Evolutionary conservation across 2,113 vertebrate species (phyloP).

Genomic region (Sapajus apella): DNA sequence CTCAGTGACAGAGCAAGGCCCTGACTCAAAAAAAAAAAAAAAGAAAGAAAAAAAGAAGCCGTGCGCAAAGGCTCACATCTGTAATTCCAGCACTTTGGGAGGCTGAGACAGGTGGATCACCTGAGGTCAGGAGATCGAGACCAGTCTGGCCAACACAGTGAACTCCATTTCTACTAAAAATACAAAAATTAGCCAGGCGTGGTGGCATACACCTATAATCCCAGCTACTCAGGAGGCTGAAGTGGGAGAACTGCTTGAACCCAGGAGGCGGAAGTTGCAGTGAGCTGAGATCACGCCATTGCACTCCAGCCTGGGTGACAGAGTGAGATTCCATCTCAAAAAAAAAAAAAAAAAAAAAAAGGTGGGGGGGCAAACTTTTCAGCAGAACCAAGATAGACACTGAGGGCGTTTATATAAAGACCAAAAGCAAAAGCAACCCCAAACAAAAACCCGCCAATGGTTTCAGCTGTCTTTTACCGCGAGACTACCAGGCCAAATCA

Average conservation of each 20-base stretch:
- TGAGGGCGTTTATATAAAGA: slow-evolving; percentile 5
- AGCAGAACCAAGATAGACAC: slow-evolving; percentile 15
- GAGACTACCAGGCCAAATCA: background rate
- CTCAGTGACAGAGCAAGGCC: too few relatives aligned
- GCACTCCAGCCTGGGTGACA: background rate
- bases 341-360: background rate
- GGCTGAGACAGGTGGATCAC: too few relatives aligned
- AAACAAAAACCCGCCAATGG: slow-evolving; percentile 44
- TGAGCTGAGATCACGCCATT: background rate
- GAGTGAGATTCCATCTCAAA: background rate
- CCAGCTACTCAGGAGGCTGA: background rate
- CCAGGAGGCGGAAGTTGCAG: background rate
- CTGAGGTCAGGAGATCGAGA: too few relatives aligned
- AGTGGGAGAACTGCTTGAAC: background rate
- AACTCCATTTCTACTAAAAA: background rate
- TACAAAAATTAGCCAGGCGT: background rate
- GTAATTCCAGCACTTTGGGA: too few relatives aligned
- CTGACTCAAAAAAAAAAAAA: too few relatives aligned
- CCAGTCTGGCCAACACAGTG: too few relatives aligned
- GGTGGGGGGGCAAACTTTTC: background rate
- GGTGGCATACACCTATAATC: background rate
- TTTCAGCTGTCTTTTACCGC: background rate
- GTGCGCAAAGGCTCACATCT: accelerated
- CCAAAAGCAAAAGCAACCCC: slow-evolving; percentile 45
- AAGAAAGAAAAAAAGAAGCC: too few relatives aligned